Conservation (phyloP, 1,140 invertebrate species). For the Brachionus paranguensis region DNA sequence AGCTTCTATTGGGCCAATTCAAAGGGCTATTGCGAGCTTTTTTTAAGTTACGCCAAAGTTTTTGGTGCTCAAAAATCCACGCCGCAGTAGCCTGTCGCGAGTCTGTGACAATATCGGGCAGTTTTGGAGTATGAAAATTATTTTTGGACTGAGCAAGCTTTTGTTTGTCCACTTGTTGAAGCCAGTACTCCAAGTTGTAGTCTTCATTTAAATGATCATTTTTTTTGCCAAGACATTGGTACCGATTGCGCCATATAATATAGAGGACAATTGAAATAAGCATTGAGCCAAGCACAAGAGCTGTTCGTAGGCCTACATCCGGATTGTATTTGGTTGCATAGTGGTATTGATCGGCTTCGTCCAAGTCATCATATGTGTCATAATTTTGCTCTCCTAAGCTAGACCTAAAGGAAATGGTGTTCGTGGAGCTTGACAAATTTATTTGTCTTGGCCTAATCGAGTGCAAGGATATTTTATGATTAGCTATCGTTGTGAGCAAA, state of each 20-base stretch:
- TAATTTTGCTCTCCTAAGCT: neutral
- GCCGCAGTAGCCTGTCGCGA: neutral
- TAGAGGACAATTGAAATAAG: neutral
- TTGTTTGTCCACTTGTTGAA: slow-evolving; percentile 7
- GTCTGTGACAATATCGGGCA: neutral
- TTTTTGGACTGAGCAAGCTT: neutral
- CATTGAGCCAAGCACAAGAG: slow-evolving; percentile 2
- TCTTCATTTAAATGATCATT: neutral
- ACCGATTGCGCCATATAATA: neutral
- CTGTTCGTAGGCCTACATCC: neutral
- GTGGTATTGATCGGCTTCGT: neutral
- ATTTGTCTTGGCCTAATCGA: neutral
- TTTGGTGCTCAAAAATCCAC: slow-evolving; percentile 1
- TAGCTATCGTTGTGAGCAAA: neutral
- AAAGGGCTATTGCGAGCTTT: neutral
- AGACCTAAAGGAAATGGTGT: neutral
- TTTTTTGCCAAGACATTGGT: neutral
- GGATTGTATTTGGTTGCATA: slow-evolving; percentile 11
- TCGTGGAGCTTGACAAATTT: neutral
- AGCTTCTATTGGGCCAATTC: neutral
- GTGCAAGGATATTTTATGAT: neutral
- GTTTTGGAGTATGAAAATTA: neutral
- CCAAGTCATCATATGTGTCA: neutral
- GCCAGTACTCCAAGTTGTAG: slow-evolving; percentile 22
- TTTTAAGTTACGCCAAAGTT: neutral